Conservation (phyloP, 2,888 invertebrate species). For the Drosophila trichaetosa region DNA sequence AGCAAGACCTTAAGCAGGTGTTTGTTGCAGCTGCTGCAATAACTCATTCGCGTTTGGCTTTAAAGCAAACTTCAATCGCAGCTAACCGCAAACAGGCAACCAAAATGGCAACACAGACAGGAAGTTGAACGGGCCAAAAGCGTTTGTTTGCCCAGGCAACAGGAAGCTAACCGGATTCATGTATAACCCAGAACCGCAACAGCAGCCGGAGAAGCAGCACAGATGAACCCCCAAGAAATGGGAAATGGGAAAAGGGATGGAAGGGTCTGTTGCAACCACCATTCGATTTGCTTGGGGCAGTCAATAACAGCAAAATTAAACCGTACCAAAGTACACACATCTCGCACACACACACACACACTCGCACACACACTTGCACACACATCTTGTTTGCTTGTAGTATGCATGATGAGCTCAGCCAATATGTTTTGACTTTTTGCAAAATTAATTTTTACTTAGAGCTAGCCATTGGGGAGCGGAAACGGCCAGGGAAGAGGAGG, state of each 20-base stretch:
- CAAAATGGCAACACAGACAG: conserved; percentile 60
- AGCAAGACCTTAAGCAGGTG: conserved; percentile 1
- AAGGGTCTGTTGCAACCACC: conserved; percentile 30
- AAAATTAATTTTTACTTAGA: conserved; percentile 65
- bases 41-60: conserved; percentile 42
- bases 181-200: conserved; percentile 67
- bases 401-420: conserved; percentile 60
- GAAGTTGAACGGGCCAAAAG: conserved; percentile 35
- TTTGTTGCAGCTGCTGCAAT: conserved; percentile 10
- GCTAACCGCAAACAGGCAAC: conserved; percentile 60
- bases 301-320: conserved; percentile 79
- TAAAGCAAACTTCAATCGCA: conserved; percentile 67
- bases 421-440: conserved; percentile 69
- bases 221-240: conserved; percentile 15
- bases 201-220: conserved; percentile 22
- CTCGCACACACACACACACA: conserved; percentile 32
- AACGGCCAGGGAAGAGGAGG: not conserved
- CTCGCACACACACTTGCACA: conserved; percentile 27
- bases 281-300: conserved; percentile 68
- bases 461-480: conserved; percentile 4
- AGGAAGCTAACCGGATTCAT: conserved; percentile 48
- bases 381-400: conserved; percentile 22
- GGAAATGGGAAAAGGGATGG: conserved; percentile 3
- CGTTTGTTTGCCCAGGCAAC: conserved; percentile 22
- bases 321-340: conserved; percentile 73